These are phyloP conservation scores for Helicoverpa armigera DNA, from an alignment of 1,140 invertebrate genomes.

Conservation along the genomic window DNA sequence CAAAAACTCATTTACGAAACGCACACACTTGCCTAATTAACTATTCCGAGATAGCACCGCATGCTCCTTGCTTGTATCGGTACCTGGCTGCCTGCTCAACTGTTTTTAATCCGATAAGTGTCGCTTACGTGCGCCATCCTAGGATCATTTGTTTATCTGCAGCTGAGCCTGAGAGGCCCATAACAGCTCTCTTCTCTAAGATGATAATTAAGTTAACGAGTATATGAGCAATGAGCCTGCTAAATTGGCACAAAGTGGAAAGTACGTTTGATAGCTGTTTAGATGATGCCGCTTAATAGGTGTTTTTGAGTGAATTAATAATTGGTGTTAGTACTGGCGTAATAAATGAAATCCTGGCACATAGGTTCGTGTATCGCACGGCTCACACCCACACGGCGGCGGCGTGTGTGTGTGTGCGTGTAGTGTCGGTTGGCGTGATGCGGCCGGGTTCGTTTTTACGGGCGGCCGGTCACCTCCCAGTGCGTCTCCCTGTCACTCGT, in stretches of 20 bases:
- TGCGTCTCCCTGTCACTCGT: slow-evolving; percentile 41
- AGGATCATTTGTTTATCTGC: slow-evolving; percentile 14
- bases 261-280: neutral
- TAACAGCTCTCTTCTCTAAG: neutral
- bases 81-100: slow-evolving; percentile 9
- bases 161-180: neutral
- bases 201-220: neutral
- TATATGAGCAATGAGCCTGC: neutral
- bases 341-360: slow-evolving; percentile 9
- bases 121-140: neutral
- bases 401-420: neutral
- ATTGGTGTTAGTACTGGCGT: neutral
- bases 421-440: slow-evolving; percentile 28
- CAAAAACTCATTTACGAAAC: slow-evolving; percentile 55
- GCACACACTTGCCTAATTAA: slow-evolving; percentile 49
- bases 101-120: slow-evolving; percentile 36
- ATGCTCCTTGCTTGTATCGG: slow-evolving; percentile 12
- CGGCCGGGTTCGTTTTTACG: slow-evolving; percentile 46
- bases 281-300: neutral
- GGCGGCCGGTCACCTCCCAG: slow-evolving; percentile 44
- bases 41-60: slow-evolving; percentile 49
- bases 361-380: slow-evolving; percentile 6
- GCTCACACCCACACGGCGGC: slow-evolving; percentile 30
- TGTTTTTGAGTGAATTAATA: neutral
- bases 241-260: neutral